These are phyloP conservation scores for Pantala flavescens DNA, from an alignment of 1,140 invertebrate species.

Conservation along the genomic window DNA sequence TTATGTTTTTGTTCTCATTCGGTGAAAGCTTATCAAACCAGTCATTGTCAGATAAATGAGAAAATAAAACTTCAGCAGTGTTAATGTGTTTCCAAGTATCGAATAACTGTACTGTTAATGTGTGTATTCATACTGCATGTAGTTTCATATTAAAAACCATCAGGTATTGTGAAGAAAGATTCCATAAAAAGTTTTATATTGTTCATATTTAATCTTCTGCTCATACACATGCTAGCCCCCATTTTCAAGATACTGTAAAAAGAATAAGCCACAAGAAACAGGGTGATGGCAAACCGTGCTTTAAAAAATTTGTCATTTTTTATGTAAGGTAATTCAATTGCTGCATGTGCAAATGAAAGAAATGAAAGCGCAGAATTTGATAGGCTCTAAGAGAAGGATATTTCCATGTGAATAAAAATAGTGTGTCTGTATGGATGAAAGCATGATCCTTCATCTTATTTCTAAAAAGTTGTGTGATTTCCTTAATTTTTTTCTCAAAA, in stretches of 20 bases:
- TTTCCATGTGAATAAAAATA: neutral
- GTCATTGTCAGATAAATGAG: neutral
- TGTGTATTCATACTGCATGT: conserved; percentile 6
- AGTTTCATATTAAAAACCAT: neutral
- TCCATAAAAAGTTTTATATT: neutral
- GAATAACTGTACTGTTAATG: neutral
- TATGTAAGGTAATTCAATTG: neutral
- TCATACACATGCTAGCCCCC: neutral
- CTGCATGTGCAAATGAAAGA: neutral
- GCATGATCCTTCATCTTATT: neutral
- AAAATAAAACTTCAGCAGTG: neutral
- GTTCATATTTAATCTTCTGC: neutral
- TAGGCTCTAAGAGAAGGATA: neutral
- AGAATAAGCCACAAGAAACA: neutral
- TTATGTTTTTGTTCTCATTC: neutral
- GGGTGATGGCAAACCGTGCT: neutral
- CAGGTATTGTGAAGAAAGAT: neutral
- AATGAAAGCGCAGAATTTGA: conserved; percentile 6
- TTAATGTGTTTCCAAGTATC: conserved; percentile 7
- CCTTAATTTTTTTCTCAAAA: neutral
- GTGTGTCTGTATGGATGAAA: neutral
- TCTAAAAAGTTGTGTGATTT: neutral
- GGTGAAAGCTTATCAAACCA: neutral
- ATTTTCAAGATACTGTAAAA: conserved; percentile 1
- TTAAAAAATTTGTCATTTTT: conserved; percentile 1